Conservation (phyloP, 2,113 vertebrate species). For the Apodemus sylvaticus region DNA sequence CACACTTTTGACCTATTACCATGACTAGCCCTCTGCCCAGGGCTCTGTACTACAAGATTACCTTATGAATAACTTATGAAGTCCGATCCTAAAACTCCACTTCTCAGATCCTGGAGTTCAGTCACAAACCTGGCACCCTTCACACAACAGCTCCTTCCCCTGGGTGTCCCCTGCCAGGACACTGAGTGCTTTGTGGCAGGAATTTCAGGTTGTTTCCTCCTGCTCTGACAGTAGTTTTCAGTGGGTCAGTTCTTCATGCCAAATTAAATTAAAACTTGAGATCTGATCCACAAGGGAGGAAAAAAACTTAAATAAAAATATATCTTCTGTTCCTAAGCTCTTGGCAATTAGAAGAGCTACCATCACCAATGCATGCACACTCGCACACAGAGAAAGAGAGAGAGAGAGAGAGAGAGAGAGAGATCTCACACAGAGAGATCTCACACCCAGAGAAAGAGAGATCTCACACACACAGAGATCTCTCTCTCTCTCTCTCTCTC, state of each 20-base stretch:
- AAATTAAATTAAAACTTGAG: constrained; percentile 74
- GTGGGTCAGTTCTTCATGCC: constrained; percentile 53
- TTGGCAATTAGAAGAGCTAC: constrained; percentile 52
- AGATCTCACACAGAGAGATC: too few species aligned
- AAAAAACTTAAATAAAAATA: constrained; percentile 54
- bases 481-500: too few species aligned
- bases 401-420: too few species aligned
- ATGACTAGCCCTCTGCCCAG: neutral
- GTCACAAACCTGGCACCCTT: neutral
- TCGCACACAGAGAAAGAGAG: neutral
- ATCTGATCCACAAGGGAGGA: constrained; percentile 25
- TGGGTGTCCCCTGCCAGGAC: rapidly evolving
- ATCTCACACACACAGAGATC: too few species aligned
- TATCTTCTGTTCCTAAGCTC: constrained; percentile 60
- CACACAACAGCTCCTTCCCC: neutral
- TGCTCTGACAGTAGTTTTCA: constrained; percentile 63
- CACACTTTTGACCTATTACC: neutral
- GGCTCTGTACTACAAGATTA: neutral
- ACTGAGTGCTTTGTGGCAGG: neutral
- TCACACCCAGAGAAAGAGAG: too few species aligned
- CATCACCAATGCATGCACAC: neutral
- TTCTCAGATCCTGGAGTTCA: neutral
- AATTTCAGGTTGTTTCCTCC: constrained; percentile 37
- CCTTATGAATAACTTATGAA: neutral
- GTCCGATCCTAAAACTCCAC: neutral